Evolutionary conservation across 37 sponge, comb jelly and placozoan genomes (phyloP), one percentile per base, ranked within the genome.

Genomic region (Cladorhizidae sp.): DNA sequence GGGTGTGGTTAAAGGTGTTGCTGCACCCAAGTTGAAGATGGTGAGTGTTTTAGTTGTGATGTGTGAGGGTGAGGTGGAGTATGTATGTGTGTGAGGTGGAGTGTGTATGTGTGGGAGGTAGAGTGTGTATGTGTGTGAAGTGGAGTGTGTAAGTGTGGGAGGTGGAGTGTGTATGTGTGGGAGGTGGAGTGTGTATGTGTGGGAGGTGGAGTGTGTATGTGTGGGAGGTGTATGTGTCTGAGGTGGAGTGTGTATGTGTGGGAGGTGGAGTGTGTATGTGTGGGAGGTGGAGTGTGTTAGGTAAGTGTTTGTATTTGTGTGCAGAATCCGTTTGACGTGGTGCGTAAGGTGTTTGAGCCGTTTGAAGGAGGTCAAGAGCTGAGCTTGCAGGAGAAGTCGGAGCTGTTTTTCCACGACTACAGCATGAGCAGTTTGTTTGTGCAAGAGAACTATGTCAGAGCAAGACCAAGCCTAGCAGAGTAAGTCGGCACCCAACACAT

Each of bases 331-430:
- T 98, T 98, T 92, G 96, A 98, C 37, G 91, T 90, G 35, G 74
- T 92, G 2, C 75, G 86, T 32, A 54, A 72, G 11, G 90, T 98
- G 36, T 98, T 98, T 76, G 40, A 82, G 36, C 75, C 83, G 2
- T 57, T 28, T 61, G 64, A 82, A 12, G 84, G 86, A 67, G 72
- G 75, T 37, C n/a, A 74, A 33, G 80, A 91, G 77, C 56, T 90
- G 51, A 74, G 83, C 0, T 35, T 95, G 17, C 52, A 67, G 18
- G 96, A 98, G 32, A 91, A 92, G 52, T 73, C 91, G 1, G 95
- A 94, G 31, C 90, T 98, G 2, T 98, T 96, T 86, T 98, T 98
- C 79, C 81, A 89, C 68, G 99, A 98, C 75, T 98, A 98, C 84
- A 74, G 70, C 61, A 41, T 98, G 31, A 67, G 81, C 35, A 90